phyloP scores from a whole-genome alignment of 2,113 vertebrate species.

The Lagopus muta region DNA sequence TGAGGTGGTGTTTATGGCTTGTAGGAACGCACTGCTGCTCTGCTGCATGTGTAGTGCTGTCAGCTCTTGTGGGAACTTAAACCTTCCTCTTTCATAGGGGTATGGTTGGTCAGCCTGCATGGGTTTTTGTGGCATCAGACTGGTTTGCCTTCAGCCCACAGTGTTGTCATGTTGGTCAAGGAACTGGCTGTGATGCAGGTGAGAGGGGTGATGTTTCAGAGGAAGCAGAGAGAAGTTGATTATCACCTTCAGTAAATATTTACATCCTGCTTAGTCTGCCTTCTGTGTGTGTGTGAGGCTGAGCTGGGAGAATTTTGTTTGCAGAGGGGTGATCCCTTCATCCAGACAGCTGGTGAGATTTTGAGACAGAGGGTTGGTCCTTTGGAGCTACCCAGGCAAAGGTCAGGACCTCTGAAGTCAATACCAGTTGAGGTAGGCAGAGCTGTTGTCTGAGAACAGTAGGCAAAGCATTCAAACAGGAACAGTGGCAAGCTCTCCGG shows the following conservation, averaged over 20 bases:
- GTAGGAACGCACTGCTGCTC: rapidly evolving
- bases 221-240: background rate
- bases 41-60: background rate
- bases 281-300: rapidly evolving
- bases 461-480: background rate
- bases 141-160: background rate
- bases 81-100: background rate
- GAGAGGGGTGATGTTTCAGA: background rate
- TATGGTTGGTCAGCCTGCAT: rapidly evolving
- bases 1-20: background rate
- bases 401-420: background rate
- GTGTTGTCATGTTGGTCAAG: background rate
- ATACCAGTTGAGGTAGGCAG: background rate
- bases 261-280: background rate
- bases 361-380: background rate
- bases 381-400: background rate
- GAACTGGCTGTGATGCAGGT: background rate
- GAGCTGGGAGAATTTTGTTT: background rate
- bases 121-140: background rate
- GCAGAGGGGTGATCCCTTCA: background rate
- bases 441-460: background rate
- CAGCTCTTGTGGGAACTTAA: background rate
- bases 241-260: background rate
- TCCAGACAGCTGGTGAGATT: background rate
- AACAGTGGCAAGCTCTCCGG: background rate